Base-by-base conservation (phyloP, 2,797 vertebrate genomes). In the Clarias pachynema region DNA sequence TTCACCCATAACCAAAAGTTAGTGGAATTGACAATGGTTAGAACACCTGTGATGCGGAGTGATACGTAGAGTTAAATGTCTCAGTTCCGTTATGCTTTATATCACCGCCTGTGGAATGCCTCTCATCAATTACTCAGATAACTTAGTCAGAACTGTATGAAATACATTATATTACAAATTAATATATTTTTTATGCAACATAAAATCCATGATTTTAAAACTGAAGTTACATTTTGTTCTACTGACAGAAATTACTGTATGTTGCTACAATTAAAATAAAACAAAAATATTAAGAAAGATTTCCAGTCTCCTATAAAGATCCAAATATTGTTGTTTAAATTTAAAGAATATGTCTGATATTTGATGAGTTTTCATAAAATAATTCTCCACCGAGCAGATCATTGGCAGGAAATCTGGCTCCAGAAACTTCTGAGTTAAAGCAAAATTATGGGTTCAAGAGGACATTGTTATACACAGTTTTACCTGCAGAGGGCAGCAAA, bases 401-500 rank as follows among this genome's bases (percentile, higher is more conserved):
- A 29, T n/a, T 1, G 26, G 26, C 53, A 14, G 12, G 40, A 73
- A 73, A 7, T 15, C 34, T 40, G 3, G 20, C 34, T 40, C 8
- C 34, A 49, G 6, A 18, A 34, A n/a, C 10, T 4, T 74, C 8
- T 24, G 74, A 78, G 22, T 78, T 34, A 75, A 31, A 56, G 16
- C n/a, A 56, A 29, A 44, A 3, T 3, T 69, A 37, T 20, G 57
- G 24, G 24, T 62, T 26, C 20, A 81, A 53, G 18, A 18, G 3
- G 0, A 57, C 0, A 14, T 9, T 37, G 57, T 37, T 79, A 79
- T 80, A 49, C 60, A 80, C 60, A 20, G 2, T 18, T 44, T 29
- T 22, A 29, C 78, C 60, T 65, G 60, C n/a, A 83, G 82, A 83
- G 26, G 70, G 60, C 72, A 69, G 82, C 60, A 66, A 15, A 8